Percentiles rank a stretch among this genome's conserved stretches.
Evolutionary conservation across 2,797 vertebrate species (phyloP).

Genomic region (Xenops minutus): DNA sequence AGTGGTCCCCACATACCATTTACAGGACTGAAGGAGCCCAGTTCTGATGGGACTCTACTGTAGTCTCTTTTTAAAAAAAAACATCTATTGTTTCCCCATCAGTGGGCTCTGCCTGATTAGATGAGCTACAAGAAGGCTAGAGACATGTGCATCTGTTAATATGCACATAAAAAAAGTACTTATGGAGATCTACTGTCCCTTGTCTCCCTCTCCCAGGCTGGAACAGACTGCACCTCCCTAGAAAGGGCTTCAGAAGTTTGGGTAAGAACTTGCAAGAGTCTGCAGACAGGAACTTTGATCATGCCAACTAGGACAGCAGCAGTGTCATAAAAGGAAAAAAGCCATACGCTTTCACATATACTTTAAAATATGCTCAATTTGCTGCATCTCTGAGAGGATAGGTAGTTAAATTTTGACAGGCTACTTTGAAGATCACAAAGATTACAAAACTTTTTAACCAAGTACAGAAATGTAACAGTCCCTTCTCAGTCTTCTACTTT

Average conservation of each 20-base stretch:
- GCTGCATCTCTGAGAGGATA: neutral
- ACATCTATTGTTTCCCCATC: neutral
- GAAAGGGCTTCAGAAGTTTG: neutral
- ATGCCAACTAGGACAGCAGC: neutral
- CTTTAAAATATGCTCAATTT: neutral
- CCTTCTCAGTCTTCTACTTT: neutral
- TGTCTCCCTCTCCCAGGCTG: neutral
- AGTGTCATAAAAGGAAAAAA: neutral
- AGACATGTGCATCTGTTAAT: neutral
- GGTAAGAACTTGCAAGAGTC: neutral
- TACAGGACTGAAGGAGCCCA: neutral
- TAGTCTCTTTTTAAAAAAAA: neutral
- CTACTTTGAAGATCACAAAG: neutral
- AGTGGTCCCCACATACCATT: accelerated
- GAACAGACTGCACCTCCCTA: neutral
- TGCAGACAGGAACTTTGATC: neutral
- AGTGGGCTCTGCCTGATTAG: neutral
- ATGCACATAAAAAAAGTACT: neutral
- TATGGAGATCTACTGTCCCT: neutral
- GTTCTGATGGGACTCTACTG: neutral
- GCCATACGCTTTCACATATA: neutral
- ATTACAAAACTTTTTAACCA: neutral
- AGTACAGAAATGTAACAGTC: neutral
- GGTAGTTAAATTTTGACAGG: neutral
- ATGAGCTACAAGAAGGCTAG: neutral